A percentile compares a stretch with the other conserved stretches of the same genome.
phyloP scores from a whole-genome alignment of 2,797 vertebrate genomes.

The Mus caroli region DNA sequence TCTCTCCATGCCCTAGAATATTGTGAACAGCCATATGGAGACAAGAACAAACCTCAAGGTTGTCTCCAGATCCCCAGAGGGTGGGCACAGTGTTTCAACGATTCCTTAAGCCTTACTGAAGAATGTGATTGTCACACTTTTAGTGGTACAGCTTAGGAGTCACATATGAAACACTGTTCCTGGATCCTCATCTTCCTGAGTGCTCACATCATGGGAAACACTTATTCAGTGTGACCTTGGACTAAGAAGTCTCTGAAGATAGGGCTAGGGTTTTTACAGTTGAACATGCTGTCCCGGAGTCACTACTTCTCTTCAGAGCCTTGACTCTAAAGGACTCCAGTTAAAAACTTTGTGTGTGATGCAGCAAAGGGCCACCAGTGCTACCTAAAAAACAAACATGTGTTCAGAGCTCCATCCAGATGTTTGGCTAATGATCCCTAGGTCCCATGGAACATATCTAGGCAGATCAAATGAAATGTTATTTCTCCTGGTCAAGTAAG shows the following conservation, averaged over 20 bases:
- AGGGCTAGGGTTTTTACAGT: too few relatives aligned
- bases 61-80: neutral
- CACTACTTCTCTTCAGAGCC: neutral
- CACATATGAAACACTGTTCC: rapidly evolving
- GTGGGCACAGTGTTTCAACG: rapidly evolving
- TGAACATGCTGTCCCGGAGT: rapidly evolving
- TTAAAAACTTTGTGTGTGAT: too few relatives aligned
- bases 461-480: neutral
- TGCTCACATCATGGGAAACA: neutral
- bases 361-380: neutral
- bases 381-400: neutral
- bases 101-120: neutral
- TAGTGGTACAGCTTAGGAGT: neutral
- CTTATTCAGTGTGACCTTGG: neutral
- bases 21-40: rapidly evolving
- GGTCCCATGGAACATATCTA: rapidly evolving
- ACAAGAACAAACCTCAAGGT: neutral
- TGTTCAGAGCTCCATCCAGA: neutral
- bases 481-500: too few relatives aligned
- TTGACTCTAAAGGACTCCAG: neutral
- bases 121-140: neutral
- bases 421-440: neutral
- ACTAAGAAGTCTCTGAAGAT: too few relatives aligned
- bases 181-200: neutral
- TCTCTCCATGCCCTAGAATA: neutral